phyloP scores from a whole-genome alignment of 2,888 invertebrate genomes.

The Deladenus siricidicola region DNA sequence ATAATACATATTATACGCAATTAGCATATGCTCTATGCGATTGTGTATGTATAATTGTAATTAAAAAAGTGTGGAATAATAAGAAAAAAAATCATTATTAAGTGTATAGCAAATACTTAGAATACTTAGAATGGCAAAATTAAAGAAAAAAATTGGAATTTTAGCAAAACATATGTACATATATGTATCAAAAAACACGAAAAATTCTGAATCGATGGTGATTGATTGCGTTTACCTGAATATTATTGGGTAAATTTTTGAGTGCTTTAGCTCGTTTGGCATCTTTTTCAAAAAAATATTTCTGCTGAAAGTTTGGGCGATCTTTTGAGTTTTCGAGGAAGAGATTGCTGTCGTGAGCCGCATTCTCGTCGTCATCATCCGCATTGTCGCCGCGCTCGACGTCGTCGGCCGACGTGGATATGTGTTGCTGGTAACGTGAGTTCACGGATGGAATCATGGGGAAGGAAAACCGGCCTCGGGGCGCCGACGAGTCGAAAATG shows the following conservation, averaged over 20 bases:
- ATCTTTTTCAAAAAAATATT: neutral
- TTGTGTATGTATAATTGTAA: too few species aligned
- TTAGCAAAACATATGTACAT: neutral
- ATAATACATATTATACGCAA: too few species aligned
- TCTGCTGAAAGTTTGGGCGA: neutral
- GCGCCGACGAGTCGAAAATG: conserved; percentile 38
- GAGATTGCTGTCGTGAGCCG: neutral
- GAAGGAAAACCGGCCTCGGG: conserved; percentile 39
- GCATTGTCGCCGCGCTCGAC: neutral
- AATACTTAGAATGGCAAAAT: too few species aligned
- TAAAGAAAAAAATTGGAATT: too few species aligned
- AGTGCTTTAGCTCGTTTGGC: neutral
- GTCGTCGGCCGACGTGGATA: neutral
- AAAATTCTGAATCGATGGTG: neutral
- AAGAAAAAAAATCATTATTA: too few species aligned
- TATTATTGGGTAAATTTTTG: conserved; percentile 27
- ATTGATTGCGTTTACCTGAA: too few species aligned
- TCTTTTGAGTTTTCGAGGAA: neutral
- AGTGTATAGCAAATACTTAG: too few species aligned
- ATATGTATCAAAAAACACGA: neutral
- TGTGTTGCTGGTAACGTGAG: conserved; percentile 1
- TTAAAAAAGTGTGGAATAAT: too few species aligned
- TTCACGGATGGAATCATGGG: conserved; percentile 36
- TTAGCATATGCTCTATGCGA: too few species aligned
- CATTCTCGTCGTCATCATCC: neutral